phyloP scores from a whole-genome alignment of 2,113 vertebrate species.

The Porphyrio hochstetteri region DNA sequence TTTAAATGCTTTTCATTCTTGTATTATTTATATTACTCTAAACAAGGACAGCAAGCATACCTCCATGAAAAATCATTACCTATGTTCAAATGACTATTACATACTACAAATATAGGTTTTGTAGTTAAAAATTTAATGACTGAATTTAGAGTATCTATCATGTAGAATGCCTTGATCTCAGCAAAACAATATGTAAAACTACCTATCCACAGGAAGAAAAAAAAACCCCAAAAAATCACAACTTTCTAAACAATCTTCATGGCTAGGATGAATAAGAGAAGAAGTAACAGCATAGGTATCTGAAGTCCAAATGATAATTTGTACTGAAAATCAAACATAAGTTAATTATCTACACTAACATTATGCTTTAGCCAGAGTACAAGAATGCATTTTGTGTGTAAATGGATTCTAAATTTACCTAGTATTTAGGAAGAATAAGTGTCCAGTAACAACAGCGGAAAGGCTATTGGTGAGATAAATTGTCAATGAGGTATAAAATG shows the following conservation, averaged over 20 bases:
- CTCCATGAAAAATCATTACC: not conserved
- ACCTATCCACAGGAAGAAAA: not conserved
- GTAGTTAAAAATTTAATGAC: not conserved
- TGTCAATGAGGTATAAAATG: not conserved
- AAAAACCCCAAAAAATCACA: too few species aligned
- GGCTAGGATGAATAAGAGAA: not conserved
- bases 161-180: not conserved
- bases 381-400: not conserved
- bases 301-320: not conserved
- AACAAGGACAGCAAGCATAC: not conserved
- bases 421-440: not conserved
- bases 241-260: not conserved
- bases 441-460: not conserved
- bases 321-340: not conserved
- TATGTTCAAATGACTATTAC: not conserved
- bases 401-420: not conserved
- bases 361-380: not conserved
- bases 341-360: not conserved
- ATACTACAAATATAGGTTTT: not conserved
- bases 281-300: not conserved
- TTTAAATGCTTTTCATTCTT: not conserved
- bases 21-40: not conserved
- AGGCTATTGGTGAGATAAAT: not conserved
- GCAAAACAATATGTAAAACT: not conserved
- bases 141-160: not conserved